A percentile compares a stretch with the other conserved stretches of the same genome.
Conservation (phyloP, 2,797 vertebrate species). For the Craterocephalus amniculus region DNA sequence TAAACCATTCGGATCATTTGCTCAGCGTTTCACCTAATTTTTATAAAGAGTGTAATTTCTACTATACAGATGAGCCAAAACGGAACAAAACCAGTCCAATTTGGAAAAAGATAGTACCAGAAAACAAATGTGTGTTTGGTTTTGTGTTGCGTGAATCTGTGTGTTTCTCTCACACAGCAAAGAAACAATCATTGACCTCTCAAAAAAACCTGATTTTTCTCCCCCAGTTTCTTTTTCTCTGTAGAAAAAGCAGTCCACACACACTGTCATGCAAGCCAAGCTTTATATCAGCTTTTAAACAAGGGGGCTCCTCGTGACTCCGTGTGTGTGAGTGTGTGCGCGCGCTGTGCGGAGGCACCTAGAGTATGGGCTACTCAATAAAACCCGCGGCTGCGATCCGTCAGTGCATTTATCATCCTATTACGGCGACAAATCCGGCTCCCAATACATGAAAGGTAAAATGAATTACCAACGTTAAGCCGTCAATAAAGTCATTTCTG, state of each 20-base stretch:
- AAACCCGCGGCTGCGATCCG: slow-evolving; percentile 88
- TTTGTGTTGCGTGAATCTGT: neutral
- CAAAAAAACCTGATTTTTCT: slow-evolving; percentile 1
- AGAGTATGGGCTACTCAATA: slow-evolving; percentile 85
- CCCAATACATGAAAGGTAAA: slow-evolving; percentile 93
- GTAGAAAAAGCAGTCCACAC: slow-evolving; percentile 4
- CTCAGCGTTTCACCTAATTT: neutral
- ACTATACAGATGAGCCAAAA: neutral
- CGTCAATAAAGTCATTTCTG: slow-evolving; percentile 99
- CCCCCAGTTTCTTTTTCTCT: neutral
- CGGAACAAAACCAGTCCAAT: neutral
- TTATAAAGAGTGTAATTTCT: neutral
- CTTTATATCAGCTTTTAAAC: slow-evolving; percentile 31
- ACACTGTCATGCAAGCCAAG: slow-evolving; percentile 17
- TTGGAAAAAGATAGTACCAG: neutral
- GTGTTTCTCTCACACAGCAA: neutral
- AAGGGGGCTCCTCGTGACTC: slow-evolving; percentile 21
- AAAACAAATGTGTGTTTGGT: slow-evolving; percentile 2
- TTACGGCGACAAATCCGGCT: slow-evolving; percentile 95
- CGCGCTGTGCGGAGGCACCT: slow-evolving; percentile 37
- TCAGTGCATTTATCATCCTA: slow-evolving; percentile 97
- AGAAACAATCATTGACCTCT: neutral
- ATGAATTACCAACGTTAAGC: slow-evolving; percentile 98
- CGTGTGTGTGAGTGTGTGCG: slow-evolving; percentile 9
- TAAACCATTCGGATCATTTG: neutral